These are phyloP conservation scores for Strix uralensis DNA, from an alignment of 2,113 vertebrate genomes.

Conservation along the genomic window DNA sequence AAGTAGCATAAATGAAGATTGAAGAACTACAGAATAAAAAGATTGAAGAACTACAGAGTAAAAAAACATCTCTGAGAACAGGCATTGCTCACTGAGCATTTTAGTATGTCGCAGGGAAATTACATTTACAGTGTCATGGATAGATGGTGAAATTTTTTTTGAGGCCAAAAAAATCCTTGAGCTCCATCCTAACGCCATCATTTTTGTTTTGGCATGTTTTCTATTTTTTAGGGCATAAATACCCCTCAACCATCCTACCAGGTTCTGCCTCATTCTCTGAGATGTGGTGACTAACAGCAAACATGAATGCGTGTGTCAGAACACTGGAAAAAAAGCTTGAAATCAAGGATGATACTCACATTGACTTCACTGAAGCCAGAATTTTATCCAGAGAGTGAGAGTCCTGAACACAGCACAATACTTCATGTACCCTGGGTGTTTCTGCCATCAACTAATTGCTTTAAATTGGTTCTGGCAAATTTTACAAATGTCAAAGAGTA, in stretches of 20 bases:
- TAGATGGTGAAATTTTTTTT: background rate
- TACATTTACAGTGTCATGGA: background rate
- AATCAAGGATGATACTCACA: background rate
- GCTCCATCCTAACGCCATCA: background rate
- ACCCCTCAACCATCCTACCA: background rate
- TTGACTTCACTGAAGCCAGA: background rate
- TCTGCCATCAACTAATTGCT: background rate
- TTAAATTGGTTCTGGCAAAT: background rate
- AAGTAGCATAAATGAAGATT: constrained; percentile 32
- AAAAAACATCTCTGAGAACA: background rate
- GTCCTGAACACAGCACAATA: background rate
- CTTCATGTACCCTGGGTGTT: background rate
- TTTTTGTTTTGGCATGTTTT: background rate
- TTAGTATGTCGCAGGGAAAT: background rate
- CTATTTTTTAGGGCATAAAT: background rate
- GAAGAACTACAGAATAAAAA: background rate
- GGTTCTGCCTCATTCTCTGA: background rate
- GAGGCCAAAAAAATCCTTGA: background rate
- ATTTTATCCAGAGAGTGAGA: background rate
- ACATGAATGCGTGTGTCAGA: background rate
- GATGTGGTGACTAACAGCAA: background rate
- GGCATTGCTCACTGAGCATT: background rate
- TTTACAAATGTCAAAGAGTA: background rate
- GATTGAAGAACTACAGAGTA: background rate
- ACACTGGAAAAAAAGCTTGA: background rate